Evolutionary conservation across 2,113 vertebrate genomes (phyloP).

Genomic region (Phasianus colchicus): DNA sequence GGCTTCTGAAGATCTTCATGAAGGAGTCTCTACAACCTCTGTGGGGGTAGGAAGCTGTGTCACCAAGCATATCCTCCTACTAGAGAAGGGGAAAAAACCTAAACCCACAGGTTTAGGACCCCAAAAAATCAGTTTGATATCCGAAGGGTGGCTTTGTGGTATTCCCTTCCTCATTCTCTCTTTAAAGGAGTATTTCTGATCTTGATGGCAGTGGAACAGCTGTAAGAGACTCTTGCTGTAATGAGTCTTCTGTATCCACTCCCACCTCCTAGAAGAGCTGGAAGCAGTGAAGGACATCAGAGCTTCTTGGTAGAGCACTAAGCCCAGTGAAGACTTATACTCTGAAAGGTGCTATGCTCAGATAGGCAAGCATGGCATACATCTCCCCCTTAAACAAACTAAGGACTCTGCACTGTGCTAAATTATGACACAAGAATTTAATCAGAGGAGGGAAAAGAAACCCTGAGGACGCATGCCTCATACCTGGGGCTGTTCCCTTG

Average conservation of each 20-base stretch:
- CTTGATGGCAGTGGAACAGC: neutral
- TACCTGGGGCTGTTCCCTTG: neutral
- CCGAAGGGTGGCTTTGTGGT: neutral
- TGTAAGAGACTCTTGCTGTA: neutral
- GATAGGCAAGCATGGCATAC: rapidly evolving
- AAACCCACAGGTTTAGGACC: neutral
- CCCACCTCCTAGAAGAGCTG: neutral
- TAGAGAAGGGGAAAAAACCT: neutral
- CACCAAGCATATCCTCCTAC: neutral
- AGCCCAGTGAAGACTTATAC: neutral
- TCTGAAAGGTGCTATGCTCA: neutral
- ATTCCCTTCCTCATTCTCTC: neutral
- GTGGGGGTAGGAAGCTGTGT: neutral
- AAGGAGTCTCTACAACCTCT: neutral
- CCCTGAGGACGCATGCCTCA: rapidly evolving
- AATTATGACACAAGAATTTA: neutral
- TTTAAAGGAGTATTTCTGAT: neutral
- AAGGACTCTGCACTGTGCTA: rapidly evolving
- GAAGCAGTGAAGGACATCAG: neutral
- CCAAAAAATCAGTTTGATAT: neutral
- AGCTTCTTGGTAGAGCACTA: neutral
- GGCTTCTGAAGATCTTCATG: neutral
- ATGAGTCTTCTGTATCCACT: neutral
- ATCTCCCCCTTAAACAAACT: neutral
- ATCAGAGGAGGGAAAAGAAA: slow-evolving; percentile 9